A percentile compares a stretch with the other conserved stretches of the same genome.
Conservation (phyloP, 2,113 vertebrate genomes). For the Otocyon megalotis region DNA sequence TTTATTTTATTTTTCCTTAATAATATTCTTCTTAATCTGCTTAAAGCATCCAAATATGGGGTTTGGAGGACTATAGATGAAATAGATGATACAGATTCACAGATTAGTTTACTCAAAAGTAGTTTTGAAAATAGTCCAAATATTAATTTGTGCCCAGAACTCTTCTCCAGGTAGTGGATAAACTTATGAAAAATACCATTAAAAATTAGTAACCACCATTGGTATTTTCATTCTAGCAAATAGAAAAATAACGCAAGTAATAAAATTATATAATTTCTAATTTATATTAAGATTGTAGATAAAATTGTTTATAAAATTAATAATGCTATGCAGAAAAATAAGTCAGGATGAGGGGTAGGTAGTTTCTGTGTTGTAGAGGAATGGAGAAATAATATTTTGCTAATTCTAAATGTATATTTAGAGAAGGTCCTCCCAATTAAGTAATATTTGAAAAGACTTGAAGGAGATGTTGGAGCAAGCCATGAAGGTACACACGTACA, state of each 20-base stretch:
- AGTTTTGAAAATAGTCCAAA: neutral
- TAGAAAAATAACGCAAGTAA: neutral
- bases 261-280: neutral
- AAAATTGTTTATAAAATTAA: neutral
- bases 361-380: neutral
- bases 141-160: neutral
- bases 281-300: neutral
- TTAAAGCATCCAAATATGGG: neutral
- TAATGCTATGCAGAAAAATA: neutral
- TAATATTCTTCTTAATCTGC: neutral
- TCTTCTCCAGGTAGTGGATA: neutral
- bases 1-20: neutral
- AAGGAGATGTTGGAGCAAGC: neutral
- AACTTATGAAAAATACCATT: neutral
- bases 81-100: neutral
- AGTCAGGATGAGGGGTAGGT: neutral
- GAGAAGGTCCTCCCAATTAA: neutral
- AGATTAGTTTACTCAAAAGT: neutral
- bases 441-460: neutral
- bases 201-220: neutral
- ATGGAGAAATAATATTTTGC: neutral
- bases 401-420: neutral
- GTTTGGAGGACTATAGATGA: neutral
- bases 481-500: neutral
- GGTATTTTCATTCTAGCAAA: neutral